These are phyloP conservation scores for Lamellibrachia satsuma DNA, from an alignment of 2,888 invertebrate genomes.

Conservation along the genomic window DNA sequence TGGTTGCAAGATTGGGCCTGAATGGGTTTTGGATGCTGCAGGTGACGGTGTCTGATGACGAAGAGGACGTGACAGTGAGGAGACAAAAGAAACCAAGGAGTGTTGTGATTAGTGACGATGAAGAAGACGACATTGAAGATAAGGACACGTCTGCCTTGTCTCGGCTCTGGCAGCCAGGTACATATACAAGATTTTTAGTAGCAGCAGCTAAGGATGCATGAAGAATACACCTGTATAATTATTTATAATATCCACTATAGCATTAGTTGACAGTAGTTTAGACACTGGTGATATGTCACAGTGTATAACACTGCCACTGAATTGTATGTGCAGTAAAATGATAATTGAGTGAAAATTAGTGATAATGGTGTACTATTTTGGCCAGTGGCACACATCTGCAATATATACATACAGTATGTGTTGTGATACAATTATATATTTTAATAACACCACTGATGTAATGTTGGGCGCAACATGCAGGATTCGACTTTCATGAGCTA, in stretches of 20 bases:
- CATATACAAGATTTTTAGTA: not conserved
- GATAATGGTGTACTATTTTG: too few species aligned
- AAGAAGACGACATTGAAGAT: not conserved
- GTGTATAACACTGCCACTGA: too few species aligned
- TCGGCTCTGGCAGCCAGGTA: not conserved
- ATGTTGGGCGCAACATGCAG: not conserved
- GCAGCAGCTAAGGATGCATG: not conserved
- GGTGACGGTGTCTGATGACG: not conserved
- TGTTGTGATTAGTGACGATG: not conserved
- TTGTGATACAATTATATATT: not conserved
- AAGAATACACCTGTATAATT: not conserved
- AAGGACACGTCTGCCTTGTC: not conserved
- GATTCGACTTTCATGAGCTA: not conserved
- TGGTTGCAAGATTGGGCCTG: not conserved
- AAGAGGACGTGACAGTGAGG: not conserved
- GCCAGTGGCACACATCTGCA: too few species aligned
- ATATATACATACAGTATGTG: too few species aligned
- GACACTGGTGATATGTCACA: too few species aligned
- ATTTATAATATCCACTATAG: not conserved
- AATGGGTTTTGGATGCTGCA: not conserved
- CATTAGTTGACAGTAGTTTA: too few species aligned
- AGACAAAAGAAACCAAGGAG: not conserved
- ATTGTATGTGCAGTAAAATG: too few species aligned
- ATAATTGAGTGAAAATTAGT: too few species aligned
- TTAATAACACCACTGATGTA: not conserved